Evolutionary conservation across 2,113 vertebrate species (phyloP).

Genomic region (Colinus virginianus): DNA sequence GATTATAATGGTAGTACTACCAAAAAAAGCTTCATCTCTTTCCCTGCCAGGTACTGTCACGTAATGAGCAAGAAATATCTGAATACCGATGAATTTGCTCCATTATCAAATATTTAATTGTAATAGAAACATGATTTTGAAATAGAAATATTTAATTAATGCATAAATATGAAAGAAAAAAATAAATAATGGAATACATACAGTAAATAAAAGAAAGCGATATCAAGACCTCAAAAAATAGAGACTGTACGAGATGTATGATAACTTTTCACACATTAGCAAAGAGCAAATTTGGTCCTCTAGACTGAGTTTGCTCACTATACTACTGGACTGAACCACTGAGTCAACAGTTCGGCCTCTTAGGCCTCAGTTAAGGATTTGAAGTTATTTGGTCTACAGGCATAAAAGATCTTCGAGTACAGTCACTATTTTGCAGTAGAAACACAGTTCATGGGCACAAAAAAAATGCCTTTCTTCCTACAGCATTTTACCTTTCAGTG

Average conservation of each 20-base stretch:
- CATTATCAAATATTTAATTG: not conserved
- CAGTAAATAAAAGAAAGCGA: not conserved
- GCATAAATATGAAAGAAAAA: not conserved
- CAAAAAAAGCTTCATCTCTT: not conserved
- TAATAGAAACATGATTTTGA: not conserved
- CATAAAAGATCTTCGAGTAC: not conserved
- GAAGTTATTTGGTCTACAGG: not conserved
- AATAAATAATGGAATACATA: not conserved
- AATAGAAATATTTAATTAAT: not conserved
- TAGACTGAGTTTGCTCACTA: not conserved
- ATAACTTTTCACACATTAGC: not conserved
- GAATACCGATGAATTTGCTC: not conserved
- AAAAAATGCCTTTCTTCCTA: not conserved
- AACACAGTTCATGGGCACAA: not conserved
- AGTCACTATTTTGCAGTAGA: not conserved
- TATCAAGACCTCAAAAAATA: rapidly evolving
- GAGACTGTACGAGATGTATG: not conserved
- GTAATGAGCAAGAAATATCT: not conserved
- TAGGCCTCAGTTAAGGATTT: not conserved
- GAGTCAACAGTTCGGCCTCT: not conserved
- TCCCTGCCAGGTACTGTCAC: not conserved
- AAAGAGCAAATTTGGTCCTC: not conserved
- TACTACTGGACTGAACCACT: not conserved
- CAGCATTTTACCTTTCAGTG: not conserved
- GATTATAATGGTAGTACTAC: not conserved